A percentile compares a stretch with the other conserved stretches of the same genome.
Conservation (phyloP, 2,113 vertebrate species). For the Mystacornis crossleyi region DNA sequence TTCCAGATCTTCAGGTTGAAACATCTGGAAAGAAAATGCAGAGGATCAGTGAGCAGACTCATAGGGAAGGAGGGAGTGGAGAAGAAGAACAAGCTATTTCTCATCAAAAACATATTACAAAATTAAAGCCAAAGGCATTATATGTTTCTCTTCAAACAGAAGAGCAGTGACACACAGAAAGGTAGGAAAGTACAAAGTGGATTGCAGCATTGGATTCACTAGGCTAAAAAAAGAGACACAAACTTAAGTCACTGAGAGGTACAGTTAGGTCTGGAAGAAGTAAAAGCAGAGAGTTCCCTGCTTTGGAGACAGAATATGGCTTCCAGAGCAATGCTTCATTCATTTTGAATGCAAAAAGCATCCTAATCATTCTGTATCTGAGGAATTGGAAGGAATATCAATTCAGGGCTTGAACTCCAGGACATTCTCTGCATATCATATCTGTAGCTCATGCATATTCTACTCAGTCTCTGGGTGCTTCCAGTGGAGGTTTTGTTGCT, state of each 20-base stretch:
- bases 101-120: neutral
- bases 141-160: neutral
- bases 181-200: neutral
- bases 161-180: neutral
- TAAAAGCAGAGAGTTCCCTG: neutral
- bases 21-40: neutral
- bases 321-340: neutral
- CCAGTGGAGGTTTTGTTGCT: neutral
- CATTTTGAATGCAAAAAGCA: neutral
- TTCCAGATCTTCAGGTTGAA: neutral
- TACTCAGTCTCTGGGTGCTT: neutral
- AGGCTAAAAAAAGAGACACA: neutral
- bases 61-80: neutral
- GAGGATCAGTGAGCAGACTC: neutral
- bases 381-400: neutral
- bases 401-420: neutral
- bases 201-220: neutral
- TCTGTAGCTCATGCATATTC: neutral
- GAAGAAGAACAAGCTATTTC: neutral
- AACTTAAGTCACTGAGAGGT: neutral
- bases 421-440: neutral
- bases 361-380: neutral
- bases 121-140: neutral
- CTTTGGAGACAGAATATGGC: neutral
- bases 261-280: neutral